A percentile compares a stretch with the other conserved stretches of the same genome.
Conservation (phyloP, 2,797 vertebrate genomes). For the Acanthornis magna region DNA sequence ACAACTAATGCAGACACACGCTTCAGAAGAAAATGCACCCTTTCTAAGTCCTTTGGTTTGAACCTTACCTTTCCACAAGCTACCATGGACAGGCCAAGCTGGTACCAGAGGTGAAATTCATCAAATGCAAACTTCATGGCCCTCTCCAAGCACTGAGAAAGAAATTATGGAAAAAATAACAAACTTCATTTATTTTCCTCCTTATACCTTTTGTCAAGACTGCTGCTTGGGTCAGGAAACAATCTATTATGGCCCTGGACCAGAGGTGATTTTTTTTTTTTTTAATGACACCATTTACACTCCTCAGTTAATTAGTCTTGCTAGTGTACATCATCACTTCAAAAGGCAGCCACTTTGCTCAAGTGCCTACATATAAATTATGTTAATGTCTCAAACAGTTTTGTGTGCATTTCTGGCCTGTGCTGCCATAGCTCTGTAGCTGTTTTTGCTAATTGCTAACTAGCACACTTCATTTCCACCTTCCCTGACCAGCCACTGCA, state of each 20-base stretch:
- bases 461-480: background rate
- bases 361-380: background rate
- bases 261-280: background rate
- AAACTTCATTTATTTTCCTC: background rate
- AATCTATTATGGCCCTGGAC: background rate
- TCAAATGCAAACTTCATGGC: constrained; percentile 96
- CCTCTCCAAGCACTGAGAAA: constrained; percentile 90
- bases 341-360: background rate
- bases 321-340: background rate
- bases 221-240: background rate
- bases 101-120: constrained; percentile 98
- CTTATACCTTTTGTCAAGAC: background rate
- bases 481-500: background rate
- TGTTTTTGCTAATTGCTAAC: background rate
- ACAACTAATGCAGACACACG: background rate
- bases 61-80: constrained; percentile 93
- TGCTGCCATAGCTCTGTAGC: background rate
- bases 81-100: constrained; percentile 95
- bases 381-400: background rate
- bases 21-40: background rate
- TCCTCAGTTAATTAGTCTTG: background rate
- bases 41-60: background rate
- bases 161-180: background rate
- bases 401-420: background rate
- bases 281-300: background rate